Evolutionary conservation across 2,113 vertebrate species (phyloP).

Genomic region (Brachypteracias leptosomus): DNA sequence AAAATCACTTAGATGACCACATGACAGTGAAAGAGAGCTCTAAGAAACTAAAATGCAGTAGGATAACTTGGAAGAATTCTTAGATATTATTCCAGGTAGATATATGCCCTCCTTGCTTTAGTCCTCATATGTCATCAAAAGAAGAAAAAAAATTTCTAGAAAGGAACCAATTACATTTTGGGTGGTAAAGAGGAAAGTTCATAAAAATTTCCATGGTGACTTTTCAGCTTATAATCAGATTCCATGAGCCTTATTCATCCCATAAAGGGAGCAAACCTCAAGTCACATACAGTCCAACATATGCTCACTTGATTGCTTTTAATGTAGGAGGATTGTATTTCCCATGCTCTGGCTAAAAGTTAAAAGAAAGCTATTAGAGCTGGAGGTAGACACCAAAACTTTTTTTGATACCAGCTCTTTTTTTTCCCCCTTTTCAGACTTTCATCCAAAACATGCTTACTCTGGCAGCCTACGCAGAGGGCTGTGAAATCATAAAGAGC

Average conservation of each 20-base stretch:
- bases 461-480: slow-evolving; percentile 46
- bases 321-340: not conserved
- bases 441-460: slow-evolving; percentile 64
- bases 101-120: slow-evolving; percentile 12
- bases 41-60: slow-evolving; percentile 20
- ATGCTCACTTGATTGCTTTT: slow-evolving; percentile 17
- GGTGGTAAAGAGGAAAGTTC: not conserved
- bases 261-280: slow-evolving; percentile 12
- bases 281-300: not conserved
- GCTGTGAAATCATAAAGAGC: slow-evolving; percentile 52
- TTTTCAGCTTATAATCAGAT: slow-evolving; percentile 39
- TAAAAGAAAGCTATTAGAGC: slow-evolving; percentile 36
- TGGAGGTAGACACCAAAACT: slow-evolving; percentile 38
- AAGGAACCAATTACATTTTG: not conserved
- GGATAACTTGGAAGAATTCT: slow-evolving; percentile 18
- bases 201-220: slow-evolving; percentile 51
- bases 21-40: not conserved
- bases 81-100: slow-evolving; percentile 9
- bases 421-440: slow-evolving; percentile 10
- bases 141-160: not conserved
- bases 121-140: not conserved
- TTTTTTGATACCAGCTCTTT: slow-evolving; percentile 28
- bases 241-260: slow-evolving; percentile 6
- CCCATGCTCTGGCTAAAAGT: slow-evolving; percentile 37
- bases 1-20: slow-evolving; percentile 11